Percentiles rank a stretch among this genome's conserved stretches.
Conservation (phyloP, 2,113 vertebrate genomes). For the Turnix velox region DNA sequence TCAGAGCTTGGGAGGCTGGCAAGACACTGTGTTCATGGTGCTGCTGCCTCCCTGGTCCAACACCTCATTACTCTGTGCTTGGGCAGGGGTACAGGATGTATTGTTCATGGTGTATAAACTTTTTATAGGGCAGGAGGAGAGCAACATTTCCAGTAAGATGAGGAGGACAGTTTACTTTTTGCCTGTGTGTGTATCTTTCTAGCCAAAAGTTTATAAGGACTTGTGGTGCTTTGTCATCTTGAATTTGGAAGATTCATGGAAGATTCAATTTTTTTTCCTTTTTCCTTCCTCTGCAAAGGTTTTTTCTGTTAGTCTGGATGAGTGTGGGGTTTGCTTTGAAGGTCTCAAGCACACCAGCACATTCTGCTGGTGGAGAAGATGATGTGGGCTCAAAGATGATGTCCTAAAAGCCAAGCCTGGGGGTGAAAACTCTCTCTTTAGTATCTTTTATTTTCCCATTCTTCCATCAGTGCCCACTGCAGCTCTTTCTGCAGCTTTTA, state of each 20-base stretch:
- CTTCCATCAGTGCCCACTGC: background rate
- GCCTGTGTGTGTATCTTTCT: background rate
- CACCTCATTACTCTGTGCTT: background rate
- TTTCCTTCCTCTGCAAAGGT: background rate
- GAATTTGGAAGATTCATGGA: conserved; percentile 33
- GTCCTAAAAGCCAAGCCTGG: background rate
- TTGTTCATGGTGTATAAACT: background rate
- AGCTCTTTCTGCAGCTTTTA: background rate
- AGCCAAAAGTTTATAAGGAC: background rate
- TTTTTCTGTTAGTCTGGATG: background rate
- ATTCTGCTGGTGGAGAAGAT: background rate
- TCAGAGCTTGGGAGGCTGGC: background rate
- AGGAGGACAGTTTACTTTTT: conserved; percentile 4
- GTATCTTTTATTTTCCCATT: background rate
- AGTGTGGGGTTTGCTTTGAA: background rate
- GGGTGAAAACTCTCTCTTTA: background rate
- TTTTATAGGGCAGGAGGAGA: background rate
- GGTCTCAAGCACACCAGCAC: background rate
- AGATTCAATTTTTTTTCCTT: background rate
- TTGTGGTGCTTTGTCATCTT: background rate
- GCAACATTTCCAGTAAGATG: conserved; percentile 42
- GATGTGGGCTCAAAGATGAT: background rate
- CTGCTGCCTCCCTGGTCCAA: background rate
- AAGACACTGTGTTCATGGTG: background rate
- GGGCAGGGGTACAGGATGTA: background rate